Percentiles rank a stretch among this genome's conserved stretches.
phyloP scores from a whole-genome alignment of 2,888 invertebrate species.

The Plagodis dolabraria region DNA sequence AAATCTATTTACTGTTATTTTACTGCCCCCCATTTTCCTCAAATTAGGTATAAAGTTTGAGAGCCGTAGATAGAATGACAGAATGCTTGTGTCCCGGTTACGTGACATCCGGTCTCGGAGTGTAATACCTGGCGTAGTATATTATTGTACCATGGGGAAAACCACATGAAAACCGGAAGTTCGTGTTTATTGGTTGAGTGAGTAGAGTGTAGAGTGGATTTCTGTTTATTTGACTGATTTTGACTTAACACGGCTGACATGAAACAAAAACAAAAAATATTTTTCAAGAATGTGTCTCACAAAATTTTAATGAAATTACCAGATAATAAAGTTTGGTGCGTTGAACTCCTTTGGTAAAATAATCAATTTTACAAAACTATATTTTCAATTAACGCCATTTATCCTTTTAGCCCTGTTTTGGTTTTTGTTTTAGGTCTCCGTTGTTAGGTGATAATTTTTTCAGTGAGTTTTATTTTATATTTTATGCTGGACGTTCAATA shows the following conservation, averaged over 20 bases:
- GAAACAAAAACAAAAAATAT: conserved; percentile 80
- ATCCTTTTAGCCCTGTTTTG: conserved; percentile 50
- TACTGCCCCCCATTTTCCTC: too few relatives aligned
- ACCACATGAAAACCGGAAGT: conserved; percentile 44
- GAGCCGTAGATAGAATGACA: too few relatives aligned
- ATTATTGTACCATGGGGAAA: too few relatives aligned
- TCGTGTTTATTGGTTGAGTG: conserved; percentile 41
- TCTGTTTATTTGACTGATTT: too few relatives aligned
- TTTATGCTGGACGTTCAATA: conserved; percentile 53
- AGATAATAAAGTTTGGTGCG: conserved; percentile 61
- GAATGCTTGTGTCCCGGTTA: too few relatives aligned
- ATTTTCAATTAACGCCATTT: conserved; percentile 5
- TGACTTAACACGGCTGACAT: conserved; percentile 56
- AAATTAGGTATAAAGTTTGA: too few relatives aligned
- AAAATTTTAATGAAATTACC: conserved; percentile 77
- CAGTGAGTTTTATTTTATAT: conserved; percentile 48
- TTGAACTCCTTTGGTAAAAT: conserved; percentile 13
- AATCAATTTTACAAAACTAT: conserved; percentile 7
- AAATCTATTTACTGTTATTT: too few relatives aligned
- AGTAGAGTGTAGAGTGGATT: too few relatives aligned
- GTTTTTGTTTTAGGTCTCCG: conserved; percentile 60
- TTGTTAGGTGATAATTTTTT: conserved; percentile 53
- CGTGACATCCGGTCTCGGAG: too few relatives aligned
- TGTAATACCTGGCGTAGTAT: too few relatives aligned
- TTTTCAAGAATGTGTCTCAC: conserved; percentile 71